Percentiles rank a stretch among this genome's conserved stretches.
phyloP scores from a whole-genome alignment of 2,888 invertebrate genomes.

The Drosophila anomalata region DNA sequence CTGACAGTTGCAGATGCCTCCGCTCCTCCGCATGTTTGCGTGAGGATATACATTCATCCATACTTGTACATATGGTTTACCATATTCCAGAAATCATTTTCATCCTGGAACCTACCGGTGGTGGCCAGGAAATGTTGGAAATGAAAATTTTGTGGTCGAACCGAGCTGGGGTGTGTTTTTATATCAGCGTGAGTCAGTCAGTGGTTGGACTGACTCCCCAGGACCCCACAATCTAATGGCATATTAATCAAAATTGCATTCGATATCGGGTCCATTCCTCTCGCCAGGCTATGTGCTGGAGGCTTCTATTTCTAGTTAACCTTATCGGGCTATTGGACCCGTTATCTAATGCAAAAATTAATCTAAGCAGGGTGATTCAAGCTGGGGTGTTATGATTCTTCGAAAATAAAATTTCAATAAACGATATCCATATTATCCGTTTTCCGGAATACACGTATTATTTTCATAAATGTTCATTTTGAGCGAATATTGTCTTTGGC shows the following conservation, averaged over 20 bases:
- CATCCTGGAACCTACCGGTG: conserved; percentile 26
- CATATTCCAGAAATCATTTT: conserved; percentile 52
- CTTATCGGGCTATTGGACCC: conserved; percentile 16
- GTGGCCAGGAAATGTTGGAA: conserved; percentile 59
- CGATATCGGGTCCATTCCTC: conserved; percentile 43
- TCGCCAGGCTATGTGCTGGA: conserved; percentile 14
- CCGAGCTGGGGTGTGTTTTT: conserved; percentile 26
- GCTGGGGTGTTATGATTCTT: too few relatives aligned
- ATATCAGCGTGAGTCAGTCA: conserved; percentile 11
- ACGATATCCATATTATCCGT: too few relatives aligned
- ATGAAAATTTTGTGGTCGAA: conserved; percentile 63
- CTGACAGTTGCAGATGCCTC: conserved; percentile 17
- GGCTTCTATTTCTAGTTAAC: conserved; percentile 6
- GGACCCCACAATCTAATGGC: conserved; percentile 28
- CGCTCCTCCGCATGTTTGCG: conserved; percentile 8
- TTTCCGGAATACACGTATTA: not conserved
- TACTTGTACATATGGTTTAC: conserved; percentile 34
- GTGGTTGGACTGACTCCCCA: conserved; percentile 1
- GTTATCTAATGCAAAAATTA: conserved; percentile 16
- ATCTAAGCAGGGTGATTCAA: conserved; percentile 7
- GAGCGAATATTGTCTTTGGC: not conserved
- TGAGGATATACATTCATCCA: conserved; percentile 8
- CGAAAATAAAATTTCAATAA: too few relatives aligned
- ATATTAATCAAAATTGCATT: conserved; percentile 72
- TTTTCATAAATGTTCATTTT: not conserved